Conservation (phyloP, 2,113 vertebrate species). For the Chaetura pelagica region DNA sequence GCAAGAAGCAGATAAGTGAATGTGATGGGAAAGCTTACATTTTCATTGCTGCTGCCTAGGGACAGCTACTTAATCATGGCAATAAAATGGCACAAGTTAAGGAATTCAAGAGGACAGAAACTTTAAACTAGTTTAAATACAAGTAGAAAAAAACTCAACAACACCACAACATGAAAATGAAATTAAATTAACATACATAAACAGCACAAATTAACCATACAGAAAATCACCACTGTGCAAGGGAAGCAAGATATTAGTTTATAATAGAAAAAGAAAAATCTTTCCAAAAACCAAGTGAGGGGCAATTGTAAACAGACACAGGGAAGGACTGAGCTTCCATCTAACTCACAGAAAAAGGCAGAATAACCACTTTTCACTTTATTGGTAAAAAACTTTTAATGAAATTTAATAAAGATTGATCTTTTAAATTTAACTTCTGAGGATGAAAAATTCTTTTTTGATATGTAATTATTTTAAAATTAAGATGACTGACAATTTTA, state of each 20-base stretch:
- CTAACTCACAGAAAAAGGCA: background rate
- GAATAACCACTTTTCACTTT: background rate
- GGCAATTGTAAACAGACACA: background rate
- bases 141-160: background rate
- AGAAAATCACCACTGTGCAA: background rate
- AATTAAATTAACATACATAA: background rate
- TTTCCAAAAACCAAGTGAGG: background rate
- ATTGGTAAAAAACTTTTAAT: background rate
- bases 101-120: slow-evolving; percentile 6
- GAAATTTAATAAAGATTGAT: background rate
- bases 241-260: background rate
- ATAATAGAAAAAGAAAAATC: background rate
- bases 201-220: background rate
- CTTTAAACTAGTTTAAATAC: background rate
- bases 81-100: slow-evolving; percentile 8
- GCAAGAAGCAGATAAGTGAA: slow-evolving; percentile 57
- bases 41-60: slow-evolving; percentile 35
- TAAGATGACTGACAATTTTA: background rate
- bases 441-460: background rate
- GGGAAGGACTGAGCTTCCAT: background rate
- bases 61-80: slow-evolving; percentile 38
- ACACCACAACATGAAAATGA: background rate
- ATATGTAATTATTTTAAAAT: background rate
- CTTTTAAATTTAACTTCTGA: background rate
- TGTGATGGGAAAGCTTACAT: slow-evolving; percentile 41